Base-by-base conservation (phyloP, 2,888 invertebrate species). In the Nudaria mundana region DNA sequence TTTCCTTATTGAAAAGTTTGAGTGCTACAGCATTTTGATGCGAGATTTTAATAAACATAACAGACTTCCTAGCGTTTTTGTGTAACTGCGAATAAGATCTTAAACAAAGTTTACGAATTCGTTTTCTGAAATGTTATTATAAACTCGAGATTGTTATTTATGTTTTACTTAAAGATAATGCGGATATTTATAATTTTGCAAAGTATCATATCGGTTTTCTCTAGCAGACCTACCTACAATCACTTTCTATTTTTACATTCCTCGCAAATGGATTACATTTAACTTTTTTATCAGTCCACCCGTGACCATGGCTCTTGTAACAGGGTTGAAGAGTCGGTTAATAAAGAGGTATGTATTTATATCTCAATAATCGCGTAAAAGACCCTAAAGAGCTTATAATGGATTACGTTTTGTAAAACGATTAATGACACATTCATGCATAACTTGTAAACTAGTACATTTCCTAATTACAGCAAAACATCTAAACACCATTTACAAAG, bases 1-100 rank as follows among this genome's bases (percentile, higher is more conserved):
- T 78, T 79, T 76, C 72, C 72, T 79, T 77, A 80, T 81, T 76
- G 77, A 74, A 76, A 83, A 84, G 79, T 81, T 84, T 63, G 63
- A 67, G 66, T 66, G 68, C 66, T 66, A 62, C 59, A 67, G 54
- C 68, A 66, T 69, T 76, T 63, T 66, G 66, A 73, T 62, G 60
- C 63, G 70, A 60, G 65, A 67, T 79, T 76, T 75, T 71, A 75
- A 75, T 80, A 76, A 81, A 69, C 76, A 67, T 75, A 72, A 72
- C 67, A 63, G 71, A 73, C 61, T 74, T 67, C 62, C 36, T 30
- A 39, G 39, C 32, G 58, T 61, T n/a, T n/a, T 57, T 67, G 62
- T 46, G 46, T 56, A 38, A 40, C 48, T 54, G 32, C 38, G 43
- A 56, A 59, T 42, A 49, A 48, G 30, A 50, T 54, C 40, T 54